Base-by-base conservation (phyloP, 2,797 vertebrate species). In the Chiroxiphia lanceolata region DNA sequence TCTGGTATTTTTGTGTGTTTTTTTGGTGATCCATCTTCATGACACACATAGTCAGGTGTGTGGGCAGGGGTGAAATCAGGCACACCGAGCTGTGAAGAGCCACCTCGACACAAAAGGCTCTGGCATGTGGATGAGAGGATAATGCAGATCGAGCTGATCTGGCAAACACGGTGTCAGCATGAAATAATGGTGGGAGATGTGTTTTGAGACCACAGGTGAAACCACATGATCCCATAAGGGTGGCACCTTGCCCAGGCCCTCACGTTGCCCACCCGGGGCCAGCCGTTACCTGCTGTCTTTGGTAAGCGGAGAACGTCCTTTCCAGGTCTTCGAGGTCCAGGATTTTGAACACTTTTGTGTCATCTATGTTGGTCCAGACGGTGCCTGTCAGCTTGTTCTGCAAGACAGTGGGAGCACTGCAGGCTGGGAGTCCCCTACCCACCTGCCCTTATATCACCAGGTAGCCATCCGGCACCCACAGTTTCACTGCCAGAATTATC, bases 221-320 rank as follows among this genome's bases (percentile, higher is more conserved):
- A 65, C 26, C 4, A 6, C 0, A 0, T 1, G 3, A 77, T 5
- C 40, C 68, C 4, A 0, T 2, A 36, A 47, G 0, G 3, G 17
- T 4, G 5, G n/a, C 2, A 2, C n/a, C 77, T 64, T 59, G 45
- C 57, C 87, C 91, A 89, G 45, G 68, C 11, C 25, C 76, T 33
- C 16, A 1, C 0, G 1, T 2, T 3, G 5, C 48, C 45, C 2
- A 5, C 10, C 26, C 42, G 0, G 0, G 12, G 38, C n/a, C 57
- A 57, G 34, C 27, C 25, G 0, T 96, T 99, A 99, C 99, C 99
- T 99, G 99, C 96, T 99, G 99, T 97, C 99, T 99, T 98, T 99
- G 99, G 98, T 99, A 99, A 93, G 99, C 99, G 2, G 99, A 99
- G 97, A 99, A 99, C 0, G 99, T 99, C 96, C 99, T 99, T 95